phyloP scores from a whole-genome alignment of 2,797 vertebrate genomes.

The Danio albolineatus region DNA sequence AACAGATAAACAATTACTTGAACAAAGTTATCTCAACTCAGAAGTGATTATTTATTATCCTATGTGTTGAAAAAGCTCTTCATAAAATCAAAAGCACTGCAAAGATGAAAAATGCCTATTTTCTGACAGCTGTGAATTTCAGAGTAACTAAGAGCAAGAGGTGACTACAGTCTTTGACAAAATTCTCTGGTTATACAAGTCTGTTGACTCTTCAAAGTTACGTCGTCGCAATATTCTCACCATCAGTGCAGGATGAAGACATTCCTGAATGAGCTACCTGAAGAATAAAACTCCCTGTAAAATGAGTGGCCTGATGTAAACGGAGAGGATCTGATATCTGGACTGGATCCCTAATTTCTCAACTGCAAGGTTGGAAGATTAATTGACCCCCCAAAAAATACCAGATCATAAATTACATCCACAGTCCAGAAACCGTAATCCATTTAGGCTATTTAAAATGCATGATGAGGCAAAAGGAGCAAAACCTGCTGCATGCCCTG shows the following conservation, averaged over 20 bases:
- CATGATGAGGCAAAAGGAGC: conserved; percentile 83
- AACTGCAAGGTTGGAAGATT: conserved; percentile 66
- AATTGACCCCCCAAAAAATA: conserved; percentile 65
- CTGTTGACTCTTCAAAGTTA: conserved; percentile 48
- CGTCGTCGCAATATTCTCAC: conserved; percentile 62
- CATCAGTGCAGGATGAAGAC: conserved; percentile 52
- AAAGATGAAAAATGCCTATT: neutral
- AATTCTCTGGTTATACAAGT: conserved; percentile 49
- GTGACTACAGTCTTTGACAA: conserved; percentile 57
- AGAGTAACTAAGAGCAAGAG: conserved; percentile 37
- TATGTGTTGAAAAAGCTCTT: neutral
- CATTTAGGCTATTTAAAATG: conserved; percentile 84
- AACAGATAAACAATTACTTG: conserved; percentile 33
- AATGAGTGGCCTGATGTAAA: conserved; percentile 60
- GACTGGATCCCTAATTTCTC: conserved; percentile 64
- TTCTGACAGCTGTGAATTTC: neutral
- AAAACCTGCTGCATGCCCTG: conserved; percentile 74
- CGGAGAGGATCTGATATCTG: conserved; percentile 68
- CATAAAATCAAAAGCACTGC: neutral
- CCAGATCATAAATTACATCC: conserved; percentile 76
- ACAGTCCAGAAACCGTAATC: conserved; percentile 79
- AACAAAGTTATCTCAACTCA: neutral
- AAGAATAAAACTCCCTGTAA: conserved; percentile 25
- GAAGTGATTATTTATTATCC: neutral
- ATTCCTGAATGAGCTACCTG: conserved; percentile 41